These are phyloP conservation scores for Mylabris sibirica DNA, from an alignment of 2,888 invertebrate species.

Conservation along the genomic window DNA sequence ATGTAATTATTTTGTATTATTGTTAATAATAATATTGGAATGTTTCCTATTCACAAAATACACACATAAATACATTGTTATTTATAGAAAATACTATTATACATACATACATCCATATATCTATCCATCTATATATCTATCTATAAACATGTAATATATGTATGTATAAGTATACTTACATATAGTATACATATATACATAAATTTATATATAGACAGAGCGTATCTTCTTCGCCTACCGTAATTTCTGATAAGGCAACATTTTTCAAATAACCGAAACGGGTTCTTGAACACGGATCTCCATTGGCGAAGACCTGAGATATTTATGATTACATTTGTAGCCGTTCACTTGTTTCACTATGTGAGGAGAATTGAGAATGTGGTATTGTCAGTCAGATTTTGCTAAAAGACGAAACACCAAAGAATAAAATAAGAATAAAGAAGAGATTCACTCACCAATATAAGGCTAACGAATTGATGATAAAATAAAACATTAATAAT, in stretches of 20 bases:
- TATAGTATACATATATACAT: background rate
- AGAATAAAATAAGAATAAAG: background rate
- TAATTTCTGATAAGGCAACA: constrained; percentile 58
- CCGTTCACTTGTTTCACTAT: constrained; percentile 58
- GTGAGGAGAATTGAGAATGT: constrained; percentile 58
- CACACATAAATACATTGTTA: background rate
- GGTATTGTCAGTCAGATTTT: constrained; percentile 55
- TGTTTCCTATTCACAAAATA: constrained; percentile 6
- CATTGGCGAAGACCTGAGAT: constrained; percentile 51
- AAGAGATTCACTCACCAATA: too few relatives aligned
- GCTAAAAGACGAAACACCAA: constrained; percentile 38
- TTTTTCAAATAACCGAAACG: constrained; percentile 57
- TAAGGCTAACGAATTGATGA: background rate
- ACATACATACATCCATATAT: background rate
- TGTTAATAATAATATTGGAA: constrained; percentile 2
- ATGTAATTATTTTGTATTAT: background rate
- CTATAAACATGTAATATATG: background rate
- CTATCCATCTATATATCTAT: background rate
- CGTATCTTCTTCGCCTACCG: constrained; percentile 51
- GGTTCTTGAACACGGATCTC: constrained; percentile 52
- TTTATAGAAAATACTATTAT: background rate
- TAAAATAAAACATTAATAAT: background rate
- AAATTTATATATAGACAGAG: constrained; percentile 51
- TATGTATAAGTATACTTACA: background rate
- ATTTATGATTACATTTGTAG: constrained; percentile 60